Evolutionary conservation across 1,140 invertebrate species (phyloP).

Genomic region (Belonocnema kinseyi): DNA sequence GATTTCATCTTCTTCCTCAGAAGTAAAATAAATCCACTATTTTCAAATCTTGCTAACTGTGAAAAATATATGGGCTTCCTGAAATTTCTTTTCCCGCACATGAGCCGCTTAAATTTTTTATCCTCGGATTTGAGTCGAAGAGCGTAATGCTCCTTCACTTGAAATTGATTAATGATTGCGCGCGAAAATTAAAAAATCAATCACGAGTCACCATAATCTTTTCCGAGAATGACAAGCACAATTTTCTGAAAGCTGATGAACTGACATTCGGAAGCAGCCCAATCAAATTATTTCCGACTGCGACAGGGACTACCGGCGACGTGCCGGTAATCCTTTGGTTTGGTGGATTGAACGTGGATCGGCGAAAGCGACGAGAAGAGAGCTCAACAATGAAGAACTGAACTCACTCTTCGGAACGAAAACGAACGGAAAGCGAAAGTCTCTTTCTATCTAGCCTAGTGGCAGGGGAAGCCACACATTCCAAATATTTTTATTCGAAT

Average conservation of each 20-base stretch:
- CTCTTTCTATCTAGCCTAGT: slow-evolving; percentile 54
- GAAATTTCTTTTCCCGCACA: too few relatives aligned
- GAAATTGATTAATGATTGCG: too few relatives aligned
- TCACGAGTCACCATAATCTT: background rate
- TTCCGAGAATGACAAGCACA: background rate
- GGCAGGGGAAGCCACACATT: slow-evolving; percentile 54
- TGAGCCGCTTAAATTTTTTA: too few relatives aligned
- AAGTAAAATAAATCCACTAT: too few relatives aligned
- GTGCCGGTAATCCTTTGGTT: slow-evolving; percentile 33
- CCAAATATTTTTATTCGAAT: slow-evolving; percentile 48
- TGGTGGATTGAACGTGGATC: slow-evolving; percentile 50
- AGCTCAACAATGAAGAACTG: slow-evolving; percentile 23
- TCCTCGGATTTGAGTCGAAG: too few relatives aligned
- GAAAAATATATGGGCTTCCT: too few relatives aligned
- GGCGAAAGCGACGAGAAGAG: slow-evolving; percentile 48
- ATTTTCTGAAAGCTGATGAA: background rate
- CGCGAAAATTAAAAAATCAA: too few relatives aligned
- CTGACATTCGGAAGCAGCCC: background rate
- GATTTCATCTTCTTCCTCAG: too few relatives aligned
- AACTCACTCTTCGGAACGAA: slow-evolving; percentile 36
- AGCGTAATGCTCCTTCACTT: too few relatives aligned
- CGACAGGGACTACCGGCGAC: background rate
- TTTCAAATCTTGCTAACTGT: too few relatives aligned
- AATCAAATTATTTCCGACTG: background rate
- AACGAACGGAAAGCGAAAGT: slow-evolving; percentile 56